Conservation (phyloP, 2,888 invertebrate genomes). For the Xestia rhomboidea region DNA sequence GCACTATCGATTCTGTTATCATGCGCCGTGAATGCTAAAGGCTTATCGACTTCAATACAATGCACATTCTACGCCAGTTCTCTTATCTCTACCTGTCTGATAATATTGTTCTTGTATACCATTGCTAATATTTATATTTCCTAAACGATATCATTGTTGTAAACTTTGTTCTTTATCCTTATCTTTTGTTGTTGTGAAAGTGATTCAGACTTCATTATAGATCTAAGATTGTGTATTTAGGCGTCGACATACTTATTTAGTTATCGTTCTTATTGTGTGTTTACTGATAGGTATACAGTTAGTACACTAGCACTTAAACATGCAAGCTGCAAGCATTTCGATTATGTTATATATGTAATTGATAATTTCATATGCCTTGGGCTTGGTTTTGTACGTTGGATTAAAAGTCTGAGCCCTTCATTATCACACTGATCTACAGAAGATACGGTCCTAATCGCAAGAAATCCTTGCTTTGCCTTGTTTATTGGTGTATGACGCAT, state of each 20-base stretch:
- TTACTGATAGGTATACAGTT: conserved; percentile 15
- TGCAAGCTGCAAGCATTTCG: background rate
- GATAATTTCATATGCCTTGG: background rate
- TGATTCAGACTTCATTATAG: conserved; percentile 45
- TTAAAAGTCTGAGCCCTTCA: conserved; percentile 2
- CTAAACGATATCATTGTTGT: conserved; percentile 48
- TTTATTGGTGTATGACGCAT: background rate
- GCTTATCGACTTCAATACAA: conserved; percentile 51
- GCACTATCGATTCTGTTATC: conserved; percentile 28
- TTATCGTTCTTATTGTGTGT: conserved; percentile 34
- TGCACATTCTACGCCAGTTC: conserved; percentile 41
- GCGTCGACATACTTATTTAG: conserved; percentile 38
- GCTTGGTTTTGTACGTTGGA: background rate
- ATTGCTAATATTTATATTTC: conserved; percentile 56
- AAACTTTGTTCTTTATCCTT: conserved; percentile 47
- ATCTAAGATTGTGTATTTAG: conserved; percentile 26
- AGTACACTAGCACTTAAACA: conserved; percentile 21
- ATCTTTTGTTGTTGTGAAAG: conserved; percentile 19
- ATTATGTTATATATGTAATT: conserved; percentile 11
- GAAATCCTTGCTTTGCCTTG: background rate
- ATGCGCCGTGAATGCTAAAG: conserved; percentile 30
- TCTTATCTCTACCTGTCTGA: conserved; percentile 53
- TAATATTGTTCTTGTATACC: conserved; percentile 58
- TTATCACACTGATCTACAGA: background rate
- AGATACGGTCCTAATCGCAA: background rate